phyloP scores from a whole-genome alignment of 2,797 vertebrate genomes.

The Lemur catta region DNA sequence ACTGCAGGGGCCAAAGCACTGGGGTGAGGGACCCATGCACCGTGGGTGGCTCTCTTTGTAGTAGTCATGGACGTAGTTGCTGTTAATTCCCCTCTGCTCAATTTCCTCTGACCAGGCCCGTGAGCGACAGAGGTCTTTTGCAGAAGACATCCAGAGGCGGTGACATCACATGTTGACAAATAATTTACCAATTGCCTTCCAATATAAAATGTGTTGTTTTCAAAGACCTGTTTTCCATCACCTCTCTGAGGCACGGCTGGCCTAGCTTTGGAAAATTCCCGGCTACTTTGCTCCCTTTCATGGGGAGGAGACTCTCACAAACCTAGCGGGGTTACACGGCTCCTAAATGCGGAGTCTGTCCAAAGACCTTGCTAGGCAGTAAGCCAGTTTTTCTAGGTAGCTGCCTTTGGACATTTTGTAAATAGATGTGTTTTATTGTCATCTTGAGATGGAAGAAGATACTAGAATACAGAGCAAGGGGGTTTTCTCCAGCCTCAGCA shows the following conservation, averaged over 20 bases:
- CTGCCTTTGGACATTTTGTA: neutral
- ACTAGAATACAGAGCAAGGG: neutral
- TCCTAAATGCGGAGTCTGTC: neutral
- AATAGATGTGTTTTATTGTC: neutral
- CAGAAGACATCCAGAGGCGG: neutral
- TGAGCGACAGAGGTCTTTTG: neutral
- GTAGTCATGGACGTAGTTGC: fast-evolving
- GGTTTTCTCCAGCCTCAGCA: neutral
- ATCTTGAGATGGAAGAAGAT: neutral
- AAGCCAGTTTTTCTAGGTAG: neutral
- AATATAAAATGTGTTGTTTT: neutral
- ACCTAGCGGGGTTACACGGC: fast-evolving
- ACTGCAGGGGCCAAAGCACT: too few species aligned
- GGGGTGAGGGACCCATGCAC: fast-evolving
- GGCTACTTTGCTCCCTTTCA: neutral
- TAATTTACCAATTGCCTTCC: neutral
- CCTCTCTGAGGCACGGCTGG: neutral
- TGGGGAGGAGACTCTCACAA: neutral
- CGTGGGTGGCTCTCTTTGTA: fast-evolving
- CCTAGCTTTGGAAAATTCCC: neutral
- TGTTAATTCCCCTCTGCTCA: neutral
- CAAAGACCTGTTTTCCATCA: neutral
- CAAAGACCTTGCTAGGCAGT: neutral
- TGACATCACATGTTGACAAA: neutral
- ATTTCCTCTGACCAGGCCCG: too few species aligned